phyloP scores from a whole-genome alignment of 53 echinoderm and acorn worm genomes.

The Glandiceps talaboti region DNA sequence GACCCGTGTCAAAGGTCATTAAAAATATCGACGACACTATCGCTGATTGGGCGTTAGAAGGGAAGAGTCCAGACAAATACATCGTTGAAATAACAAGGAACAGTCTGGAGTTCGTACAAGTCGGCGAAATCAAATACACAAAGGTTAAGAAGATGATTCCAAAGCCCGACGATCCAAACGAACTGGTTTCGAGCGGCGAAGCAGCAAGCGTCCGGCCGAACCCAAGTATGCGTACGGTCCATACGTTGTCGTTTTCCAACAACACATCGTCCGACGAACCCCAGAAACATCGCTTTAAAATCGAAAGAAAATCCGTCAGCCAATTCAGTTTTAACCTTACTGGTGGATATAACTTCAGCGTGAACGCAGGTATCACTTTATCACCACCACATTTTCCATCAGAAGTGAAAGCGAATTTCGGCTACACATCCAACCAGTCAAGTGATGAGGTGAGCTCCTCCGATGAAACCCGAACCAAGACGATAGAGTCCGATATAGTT shows the following conservation, averaged over 20 bases:
- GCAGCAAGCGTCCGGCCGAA: not conserved
- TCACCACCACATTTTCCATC: not conserved
- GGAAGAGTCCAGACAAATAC: not conserved
- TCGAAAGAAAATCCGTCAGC: not conserved
- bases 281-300: not conserved
- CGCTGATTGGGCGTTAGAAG: not conserved
- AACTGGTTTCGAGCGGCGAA: not conserved
- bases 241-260: not conserved
- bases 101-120: not conserved
- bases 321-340: not conserved
- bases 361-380: not conserved
- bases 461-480: not conserved
- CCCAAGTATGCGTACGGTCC: not conserved
- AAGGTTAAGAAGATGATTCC: not conserved
- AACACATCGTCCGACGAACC: not conserved
- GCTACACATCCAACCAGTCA: not conserved
- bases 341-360: not conserved
- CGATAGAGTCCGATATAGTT: not conserved
- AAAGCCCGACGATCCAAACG: not conserved
- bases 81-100: not conserved
- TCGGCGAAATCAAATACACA: not conserved
- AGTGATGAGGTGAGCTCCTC: not conserved
- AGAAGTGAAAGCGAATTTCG: not conserved
- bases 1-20: not conserved
- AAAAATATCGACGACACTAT: not conserved